Conservation (phyloP, 2,113 vertebrate species). For the Stomatorhinus ivindoensis region DNA sequence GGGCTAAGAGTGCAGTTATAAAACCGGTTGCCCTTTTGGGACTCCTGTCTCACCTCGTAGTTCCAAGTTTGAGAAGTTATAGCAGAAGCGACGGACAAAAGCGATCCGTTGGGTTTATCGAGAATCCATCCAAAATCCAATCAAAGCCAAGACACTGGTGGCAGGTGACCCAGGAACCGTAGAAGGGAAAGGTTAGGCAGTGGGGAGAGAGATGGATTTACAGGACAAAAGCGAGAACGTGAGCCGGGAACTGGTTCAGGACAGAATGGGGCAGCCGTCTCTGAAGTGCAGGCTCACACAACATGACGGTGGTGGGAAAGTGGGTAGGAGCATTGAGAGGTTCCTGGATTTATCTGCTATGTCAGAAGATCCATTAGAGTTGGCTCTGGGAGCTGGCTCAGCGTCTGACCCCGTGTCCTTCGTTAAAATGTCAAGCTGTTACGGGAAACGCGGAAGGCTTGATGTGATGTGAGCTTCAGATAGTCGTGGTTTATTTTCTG, state of each 20-base stretch:
- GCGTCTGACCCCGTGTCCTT: not conserved
- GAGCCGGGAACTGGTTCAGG: not conserved
- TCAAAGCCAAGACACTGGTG: not conserved
- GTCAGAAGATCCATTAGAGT: conserved; percentile 5
- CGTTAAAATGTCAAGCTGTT: conserved; percentile 11
- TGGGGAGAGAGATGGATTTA: not conserved
- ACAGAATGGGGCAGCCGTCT: not conserved
- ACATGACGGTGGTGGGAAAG: not conserved
- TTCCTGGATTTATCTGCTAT: conserved; percentile 3
- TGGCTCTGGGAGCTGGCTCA: not conserved
- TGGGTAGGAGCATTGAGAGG: not conserved
- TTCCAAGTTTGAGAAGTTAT: not conserved
- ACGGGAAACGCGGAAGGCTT: not conserved
- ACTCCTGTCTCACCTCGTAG: not conserved
- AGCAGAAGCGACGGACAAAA: not conserved
- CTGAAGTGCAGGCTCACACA: not conserved
- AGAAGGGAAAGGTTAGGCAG: not conserved
- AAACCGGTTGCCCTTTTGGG: not conserved
- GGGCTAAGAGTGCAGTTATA: not conserved
- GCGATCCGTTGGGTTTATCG: not conserved
- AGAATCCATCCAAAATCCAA: not conserved
- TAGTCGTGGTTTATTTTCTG: not conserved
- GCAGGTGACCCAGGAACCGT: not conserved
- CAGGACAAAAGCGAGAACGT: not conserved
- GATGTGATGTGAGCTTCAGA: not conserved